A percentile compares a stretch with the other conserved stretches of the same genome.
Conservation (phyloP, 2,797 vertebrate genomes). For the Spinibarbus caldwelli region DNA sequence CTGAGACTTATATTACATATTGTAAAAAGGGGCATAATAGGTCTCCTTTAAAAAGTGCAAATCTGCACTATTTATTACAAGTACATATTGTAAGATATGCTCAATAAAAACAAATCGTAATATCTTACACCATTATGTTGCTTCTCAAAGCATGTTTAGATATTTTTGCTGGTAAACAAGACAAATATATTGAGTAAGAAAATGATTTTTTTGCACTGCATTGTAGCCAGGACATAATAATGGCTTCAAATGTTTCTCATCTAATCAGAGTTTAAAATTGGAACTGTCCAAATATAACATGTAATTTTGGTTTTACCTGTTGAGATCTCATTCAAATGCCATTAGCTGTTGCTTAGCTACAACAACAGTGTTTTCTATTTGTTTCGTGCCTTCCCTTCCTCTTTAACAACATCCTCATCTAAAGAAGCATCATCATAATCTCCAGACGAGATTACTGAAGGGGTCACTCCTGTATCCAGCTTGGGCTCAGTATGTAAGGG, state of each 20-base stretch:
- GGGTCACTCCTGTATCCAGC: conserved; percentile 76
- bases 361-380: conserved; percentile 56
- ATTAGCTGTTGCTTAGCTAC: conserved; percentile 72
- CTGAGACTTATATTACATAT: too few species aligned
- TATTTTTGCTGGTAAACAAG: not conserved
- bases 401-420: conserved; percentile 63
- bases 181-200: not conserved
- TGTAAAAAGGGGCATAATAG: too few species aligned
- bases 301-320: conserved; percentile 62
- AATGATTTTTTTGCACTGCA: not conserved
- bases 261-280: not conserved
- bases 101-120: too few species aligned
- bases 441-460: conserved; percentile 76
- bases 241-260: not conserved
- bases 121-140: too few species aligned
- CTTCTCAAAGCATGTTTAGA: not conserved
- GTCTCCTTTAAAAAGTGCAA: too few species aligned
- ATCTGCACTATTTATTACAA: not conserved
- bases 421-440: conserved; percentile 78
- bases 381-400: conserved; percentile 37
- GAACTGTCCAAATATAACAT: not conserved
- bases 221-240: not conserved
- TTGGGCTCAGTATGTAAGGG: conserved; percentile 70
- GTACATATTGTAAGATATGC: not conserved
- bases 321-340: conserved; percentile 65